These are phyloP conservation scores for Tinamus major DNA, from an alignment of 2,797 vertebrate genomes.

Conservation along the genomic window DNA sequence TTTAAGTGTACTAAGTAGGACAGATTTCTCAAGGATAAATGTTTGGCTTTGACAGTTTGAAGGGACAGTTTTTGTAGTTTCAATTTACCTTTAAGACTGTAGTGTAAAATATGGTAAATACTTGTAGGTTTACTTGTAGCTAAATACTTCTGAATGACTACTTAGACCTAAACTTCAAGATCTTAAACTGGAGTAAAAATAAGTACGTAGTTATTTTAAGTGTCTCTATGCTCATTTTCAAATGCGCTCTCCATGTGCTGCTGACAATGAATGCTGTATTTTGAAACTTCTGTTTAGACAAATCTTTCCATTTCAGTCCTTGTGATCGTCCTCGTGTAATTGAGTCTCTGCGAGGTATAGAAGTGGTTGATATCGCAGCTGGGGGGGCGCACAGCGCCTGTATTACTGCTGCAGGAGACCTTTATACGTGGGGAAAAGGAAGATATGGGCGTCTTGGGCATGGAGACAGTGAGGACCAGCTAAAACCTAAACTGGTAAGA, in stretches of 20 bases:
- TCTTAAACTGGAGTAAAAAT: background rate
- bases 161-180: background rate
- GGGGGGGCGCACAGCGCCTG: constrained; percentile 98
- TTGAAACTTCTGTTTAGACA: background rate
- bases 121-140: background rate
- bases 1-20: background rate
- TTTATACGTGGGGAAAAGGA: constrained; percentile 98
- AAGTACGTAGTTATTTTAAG: background rate
- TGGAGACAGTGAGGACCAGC: constrained; percentile 97
- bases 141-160: background rate
- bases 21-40: background rate
- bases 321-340: constrained; percentile 98
- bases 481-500: constrained; percentile 95
- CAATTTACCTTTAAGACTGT: background rate
- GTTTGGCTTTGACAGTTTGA: background rate
- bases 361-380: constrained; percentile 95
- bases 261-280: background rate
- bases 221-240: background rate
- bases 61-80: background rate
- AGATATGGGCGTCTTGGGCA: constrained; percentile 96
- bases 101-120: background rate
- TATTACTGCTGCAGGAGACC: constrained; percentile 94
- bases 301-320: constrained; percentile 81
- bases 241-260: background rate
- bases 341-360: constrained; percentile 94